A percentile compares a stretch with the other conserved stretches of the same genome.
Evolutionary conservation across 2,888 invertebrate species (phyloP).

Genomic region (Busseola fusca): DNA sequence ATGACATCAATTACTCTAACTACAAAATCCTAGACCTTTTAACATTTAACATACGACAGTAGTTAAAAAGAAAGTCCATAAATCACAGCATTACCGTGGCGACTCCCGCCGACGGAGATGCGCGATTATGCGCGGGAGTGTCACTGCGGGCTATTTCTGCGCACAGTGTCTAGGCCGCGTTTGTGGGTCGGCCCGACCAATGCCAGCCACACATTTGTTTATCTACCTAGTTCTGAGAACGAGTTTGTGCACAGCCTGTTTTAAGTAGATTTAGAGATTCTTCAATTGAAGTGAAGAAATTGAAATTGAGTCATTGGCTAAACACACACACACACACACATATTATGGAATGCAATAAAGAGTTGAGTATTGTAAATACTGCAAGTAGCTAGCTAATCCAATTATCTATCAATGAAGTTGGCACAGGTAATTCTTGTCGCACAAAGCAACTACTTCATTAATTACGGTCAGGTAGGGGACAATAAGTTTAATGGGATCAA

Average conservation of each 20-base stretch:
- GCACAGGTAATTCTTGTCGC: no score
- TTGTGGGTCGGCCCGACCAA: slow-evolving; percentile 69
- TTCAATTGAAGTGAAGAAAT: slow-evolving; percentile 17
- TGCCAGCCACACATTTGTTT: slow-evolving; percentile 65
- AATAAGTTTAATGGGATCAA: no score
- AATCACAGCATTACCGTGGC: slow-evolving; percentile 48
- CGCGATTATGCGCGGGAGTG: slow-evolving; percentile 61
- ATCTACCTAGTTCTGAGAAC: slow-evolving; percentile 52
- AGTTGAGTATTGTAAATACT: no score
- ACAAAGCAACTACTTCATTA: no score
- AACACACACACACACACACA: no score
- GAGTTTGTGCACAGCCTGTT: slow-evolving; percentile 27
- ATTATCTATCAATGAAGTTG: no score
- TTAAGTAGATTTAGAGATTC: slow-evolving; percentile 23
- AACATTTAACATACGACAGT: slow-evolving; percentile 12
- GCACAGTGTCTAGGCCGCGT: slow-evolving; percentile 72
- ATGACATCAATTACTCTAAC: not conserved
- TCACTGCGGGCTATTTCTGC: slow-evolving; percentile 68
- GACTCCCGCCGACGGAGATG: slow-evolving; percentile 30
- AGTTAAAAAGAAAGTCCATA: slow-evolving; percentile 61
- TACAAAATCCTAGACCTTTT: slow-evolving; percentile 6
- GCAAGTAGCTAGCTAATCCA: not conserved
- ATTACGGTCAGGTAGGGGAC: no score
- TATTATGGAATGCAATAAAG: no score
- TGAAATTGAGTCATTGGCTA: not conserved